Evolutionary conservation across 2,888 invertebrate genomes (phyloP).

Genomic region (Fragum sueziense): DNA sequence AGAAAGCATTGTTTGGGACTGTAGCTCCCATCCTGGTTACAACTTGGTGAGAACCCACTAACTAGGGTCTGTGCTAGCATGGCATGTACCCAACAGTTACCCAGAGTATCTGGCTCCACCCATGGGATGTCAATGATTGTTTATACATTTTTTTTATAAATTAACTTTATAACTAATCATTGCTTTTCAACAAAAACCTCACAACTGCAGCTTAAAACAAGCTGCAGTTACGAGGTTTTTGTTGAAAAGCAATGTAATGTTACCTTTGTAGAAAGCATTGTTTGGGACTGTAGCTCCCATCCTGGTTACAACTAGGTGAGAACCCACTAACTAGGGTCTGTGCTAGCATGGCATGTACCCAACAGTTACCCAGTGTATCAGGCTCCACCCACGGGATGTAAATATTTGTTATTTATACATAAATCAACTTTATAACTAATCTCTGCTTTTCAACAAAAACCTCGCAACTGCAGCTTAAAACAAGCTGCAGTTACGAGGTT

Average conservation of each 20-base stretch:
- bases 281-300: conserved; percentile 50
- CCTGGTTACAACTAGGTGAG: conserved; percentile 45
- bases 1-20: conserved; percentile 51
- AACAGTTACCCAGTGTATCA: conserved; percentile 43
- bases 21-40: conserved; percentile 47
- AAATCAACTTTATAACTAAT: too few species aligned
- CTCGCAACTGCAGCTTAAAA: too few species aligned
- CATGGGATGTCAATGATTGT: conserved; percentile 47
- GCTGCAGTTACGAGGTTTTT: too few species aligned
- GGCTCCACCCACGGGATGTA: conserved; percentile 51
- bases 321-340: conserved; percentile 23
- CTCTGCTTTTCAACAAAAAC: too few species aligned
- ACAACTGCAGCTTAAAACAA: too few species aligned
- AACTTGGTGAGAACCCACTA: conserved; percentile 45
- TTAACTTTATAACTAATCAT: too few species aligned
- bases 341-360: conserved; percentile 49
- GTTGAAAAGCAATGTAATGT: too few species aligned
- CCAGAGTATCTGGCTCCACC: conserved; percentile 43
- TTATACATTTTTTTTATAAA: too few species aligned
- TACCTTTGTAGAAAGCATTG: conserved; percentile 56
- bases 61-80: conserved; percentile 27
- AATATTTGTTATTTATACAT: too few species aligned
- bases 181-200: too few species aligned
- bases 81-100: conserved; percentile 53
- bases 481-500: too few species aligned